phyloP scores from a whole-genome alignment of 2,888 invertebrate species.

The Masnerella sp. region DNA sequence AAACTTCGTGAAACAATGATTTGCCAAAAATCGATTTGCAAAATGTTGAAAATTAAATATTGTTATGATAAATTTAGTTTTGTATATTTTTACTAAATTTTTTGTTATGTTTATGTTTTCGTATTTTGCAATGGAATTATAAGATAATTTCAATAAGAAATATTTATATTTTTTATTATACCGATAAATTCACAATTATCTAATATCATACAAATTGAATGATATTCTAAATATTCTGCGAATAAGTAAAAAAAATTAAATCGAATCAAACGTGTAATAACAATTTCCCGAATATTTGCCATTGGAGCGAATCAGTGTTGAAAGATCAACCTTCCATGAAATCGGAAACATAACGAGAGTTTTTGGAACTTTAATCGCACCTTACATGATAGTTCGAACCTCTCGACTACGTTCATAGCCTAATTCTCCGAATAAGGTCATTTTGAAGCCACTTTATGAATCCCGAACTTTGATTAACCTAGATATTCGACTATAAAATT shows the following conservation, averaged over 20 bases:
- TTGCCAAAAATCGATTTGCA: too few relatives aligned
- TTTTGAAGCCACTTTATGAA: constrained; percentile 10
- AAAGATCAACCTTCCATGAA: constrained; percentile 48
- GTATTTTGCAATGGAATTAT: too few relatives aligned
- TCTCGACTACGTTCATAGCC: constrained; percentile 10
- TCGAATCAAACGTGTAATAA: constrained; percentile 41
- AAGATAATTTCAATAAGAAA: too few relatives aligned
- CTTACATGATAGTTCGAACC: constrained; percentile 22
- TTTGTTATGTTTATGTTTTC: too few relatives aligned
- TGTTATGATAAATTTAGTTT: too few relatives aligned
- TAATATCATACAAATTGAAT: neutral
- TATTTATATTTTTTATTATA: too few relatives aligned
- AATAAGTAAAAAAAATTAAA: too few relatives aligned
- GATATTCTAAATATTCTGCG: too few relatives aligned
- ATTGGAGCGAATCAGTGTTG: constrained; percentile 7
- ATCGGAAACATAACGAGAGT: constrained; percentile 19
- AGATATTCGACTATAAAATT: constrained; percentile 44
- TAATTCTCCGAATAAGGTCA: constrained; percentile 33
- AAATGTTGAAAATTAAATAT: too few relatives aligned
- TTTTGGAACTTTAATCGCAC: constrained; percentile 34
- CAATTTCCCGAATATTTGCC: constrained; percentile 23
- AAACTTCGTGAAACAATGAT: too few relatives aligned
- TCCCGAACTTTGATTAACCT: constrained; percentile 31
- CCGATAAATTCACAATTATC: too few relatives aligned
- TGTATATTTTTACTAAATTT: too few relatives aligned